Evolutionary conservation across 2,888 invertebrate species (phyloP).

Genomic region (Plagodis pulveraria): DNA sequence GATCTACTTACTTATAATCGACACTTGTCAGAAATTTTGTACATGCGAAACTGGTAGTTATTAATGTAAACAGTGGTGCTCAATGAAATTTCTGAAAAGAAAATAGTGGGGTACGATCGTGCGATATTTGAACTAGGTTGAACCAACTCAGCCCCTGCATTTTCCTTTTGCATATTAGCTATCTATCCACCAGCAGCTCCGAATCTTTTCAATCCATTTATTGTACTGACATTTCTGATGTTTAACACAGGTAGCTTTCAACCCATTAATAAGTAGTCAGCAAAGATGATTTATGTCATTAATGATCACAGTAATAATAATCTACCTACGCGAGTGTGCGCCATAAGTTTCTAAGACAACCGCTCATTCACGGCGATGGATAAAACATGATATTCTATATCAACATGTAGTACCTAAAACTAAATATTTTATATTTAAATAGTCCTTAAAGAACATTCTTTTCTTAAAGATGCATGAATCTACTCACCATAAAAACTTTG

Average conservation of each 20-base stretch:
- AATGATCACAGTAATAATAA: conserved; percentile 81
- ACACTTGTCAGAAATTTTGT: too few species aligned
- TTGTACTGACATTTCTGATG: too few species aligned
- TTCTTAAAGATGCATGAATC: conserved; percentile 33
- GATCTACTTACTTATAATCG: background rate
- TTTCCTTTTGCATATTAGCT: too few species aligned
- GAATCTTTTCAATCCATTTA: too few species aligned
- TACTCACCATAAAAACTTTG: conserved; percentile 45
- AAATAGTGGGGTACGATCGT: too few species aligned
- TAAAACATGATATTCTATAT: conserved; percentile 37
- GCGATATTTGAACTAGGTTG: too few species aligned
- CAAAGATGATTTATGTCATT: conserved; percentile 25
- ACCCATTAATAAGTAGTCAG: background rate
- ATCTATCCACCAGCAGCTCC: too few species aligned
- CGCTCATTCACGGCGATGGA: conserved; percentile 32
- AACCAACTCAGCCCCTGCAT: too few species aligned
- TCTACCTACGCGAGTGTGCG: conserved; percentile 83
- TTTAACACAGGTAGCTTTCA: too few species aligned
- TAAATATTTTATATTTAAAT: conserved; percentile 32
- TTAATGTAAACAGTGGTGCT: too few species aligned
- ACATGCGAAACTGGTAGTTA: too few species aligned
- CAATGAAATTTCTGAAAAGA: too few species aligned
- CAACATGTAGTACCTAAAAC: conserved; percentile 36
- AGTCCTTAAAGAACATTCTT: conserved; percentile 35
- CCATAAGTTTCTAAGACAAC: conserved; percentile 67